Base-by-base conservation (phyloP, 1,140 invertebrate genomes). In the Tachypleus tridentatus region DNA sequence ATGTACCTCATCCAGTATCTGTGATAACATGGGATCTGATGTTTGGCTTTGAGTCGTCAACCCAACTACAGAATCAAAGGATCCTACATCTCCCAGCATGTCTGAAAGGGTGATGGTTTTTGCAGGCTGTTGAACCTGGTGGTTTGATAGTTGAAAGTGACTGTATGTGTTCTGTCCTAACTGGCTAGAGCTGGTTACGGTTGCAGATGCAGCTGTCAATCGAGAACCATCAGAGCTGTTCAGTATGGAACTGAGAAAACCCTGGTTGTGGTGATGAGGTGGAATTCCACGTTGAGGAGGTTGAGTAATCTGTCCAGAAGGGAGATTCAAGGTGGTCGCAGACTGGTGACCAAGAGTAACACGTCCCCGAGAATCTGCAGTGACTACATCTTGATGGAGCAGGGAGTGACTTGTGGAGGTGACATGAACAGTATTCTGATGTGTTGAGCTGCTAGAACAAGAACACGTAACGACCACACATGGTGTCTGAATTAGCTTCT, bases 1-100 rank as follows among this genome's bases (percentile, higher is more conserved):
- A 29, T 29, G 29, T 57, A 92, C 85, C 76, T 88, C 85, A 79
- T 92, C 89, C 67, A 93, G 74, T 70, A 93, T 85, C 70, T 87
- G 86, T 4, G 88, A 90, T 51, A 92, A 77, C 66, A 85, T 79
- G 10, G 85, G 83, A 78, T 92, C 89, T 60, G 81, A 81, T 61
- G 79, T 78, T 63, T 80, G 78, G 68, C 51, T 57, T 11, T 57
- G 79, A 64, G 57, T 64, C 69, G 59, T 73, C 70, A 29, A 73
- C 63, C 51, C 50, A 51, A 4, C 57, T 51, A n/a, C 49, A 4
- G 9, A 11, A 11, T 49, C 58, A 48, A 49, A 48, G 29, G 29
- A 29, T 0, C 29, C 29, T 10, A 59, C 29, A 11, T 59, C 11
- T 11, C 4, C 5, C 10, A 59, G 49, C 49, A 59, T 11, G 47